A percentile compares a stretch with the other conserved stretches of the same genome.
phyloP scores from a whole-genome alignment of 2,797 vertebrate species.

The Etheostoma perlongum region DNA sequence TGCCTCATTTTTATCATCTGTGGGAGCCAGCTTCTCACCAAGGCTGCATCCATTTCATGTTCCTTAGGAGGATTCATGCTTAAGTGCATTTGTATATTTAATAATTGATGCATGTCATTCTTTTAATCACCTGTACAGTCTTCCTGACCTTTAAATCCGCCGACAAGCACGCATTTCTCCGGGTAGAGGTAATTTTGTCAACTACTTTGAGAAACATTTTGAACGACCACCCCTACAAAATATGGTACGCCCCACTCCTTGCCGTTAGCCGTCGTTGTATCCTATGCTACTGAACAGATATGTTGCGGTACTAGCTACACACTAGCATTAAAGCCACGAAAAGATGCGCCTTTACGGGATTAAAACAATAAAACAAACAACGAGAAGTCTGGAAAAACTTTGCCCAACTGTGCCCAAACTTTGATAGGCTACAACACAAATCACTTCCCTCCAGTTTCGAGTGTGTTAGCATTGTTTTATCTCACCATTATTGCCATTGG shows the following conservation, averaged over 20 bases:
- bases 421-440: constrained; percentile 52
- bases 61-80: neutral
- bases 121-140: accelerated
- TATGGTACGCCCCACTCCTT: constrained; percentile 81
- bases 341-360: constrained; percentile 76
- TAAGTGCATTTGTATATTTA: neutral
- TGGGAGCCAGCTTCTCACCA: constrained; percentile 61
- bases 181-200: accelerated
- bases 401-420: constrained; percentile 73
- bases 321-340: constrained; percentile 59
- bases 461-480: constrained; percentile 79
- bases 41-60: constrained; percentile 44
- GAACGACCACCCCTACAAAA: constrained; percentile 14
- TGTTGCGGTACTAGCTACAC: constrained; percentile 70
- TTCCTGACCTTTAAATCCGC: accelerated
- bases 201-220: neutral
- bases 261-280: constrained; percentile 83
- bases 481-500: constrained; percentile 61
- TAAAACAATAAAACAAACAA: constrained; percentile 66
- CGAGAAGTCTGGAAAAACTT: constrained; percentile 74
- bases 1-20: constrained; percentile 68
- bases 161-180: accelerated
- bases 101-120: accelerated
- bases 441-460: constrained; percentile 70
- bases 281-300: constrained; percentile 77